Evolutionary conservation across 2,113 vertebrate genomes (phyloP), one percentile per base, ranked within the genome.

Genomic region (Cynopterus brachyotis): DNA sequence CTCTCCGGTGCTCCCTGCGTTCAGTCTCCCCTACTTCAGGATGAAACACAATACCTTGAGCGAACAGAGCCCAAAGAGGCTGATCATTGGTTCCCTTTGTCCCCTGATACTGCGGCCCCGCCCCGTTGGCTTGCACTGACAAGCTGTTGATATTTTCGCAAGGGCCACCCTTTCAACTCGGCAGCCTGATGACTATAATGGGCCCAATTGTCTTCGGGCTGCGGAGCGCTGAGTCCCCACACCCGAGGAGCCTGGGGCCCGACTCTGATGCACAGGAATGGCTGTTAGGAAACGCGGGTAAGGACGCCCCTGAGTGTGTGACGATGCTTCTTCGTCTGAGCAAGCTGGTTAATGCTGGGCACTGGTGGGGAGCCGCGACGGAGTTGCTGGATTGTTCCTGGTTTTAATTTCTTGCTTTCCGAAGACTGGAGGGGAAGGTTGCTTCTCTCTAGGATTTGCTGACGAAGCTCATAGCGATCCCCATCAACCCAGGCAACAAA

Each of bases 141-240:
- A 97, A 98, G 98, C 98, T 98, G 98, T 98, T 98, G 98, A 94
- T 98, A 97, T 98, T 98, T 98, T 98, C 96, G 96, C 96, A 84
- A 98, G 98, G 96, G 98, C 98, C 98, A 98, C 98, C 95, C 98
- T 98, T 98, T 97, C n/a, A 97, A 97, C 98, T 97, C 90, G 45
- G 97, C 95, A 40, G 96, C 96, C 96, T 79, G 94, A 83, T 92
- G 97, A 96, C 89, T 95, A 86, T 92, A 98, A 98, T 98, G 98
- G 97, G 96, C 94, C 94, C 97, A 50, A 97, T 97, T 95, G 97
- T 92, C 95, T 97, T 97, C 97, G 75, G 89, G 97, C 97, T 92
- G 93, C 96, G 3, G 95, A 73, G 88, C 97, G 88, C 96, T 57
- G 26, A 84, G 89, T 86, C 89, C 92, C 87, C 89, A 42, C n/a